Evolutionary conservation across 2,797 vertebrate species (phyloP).

Genomic region (Acanthurus tractus): DNA sequence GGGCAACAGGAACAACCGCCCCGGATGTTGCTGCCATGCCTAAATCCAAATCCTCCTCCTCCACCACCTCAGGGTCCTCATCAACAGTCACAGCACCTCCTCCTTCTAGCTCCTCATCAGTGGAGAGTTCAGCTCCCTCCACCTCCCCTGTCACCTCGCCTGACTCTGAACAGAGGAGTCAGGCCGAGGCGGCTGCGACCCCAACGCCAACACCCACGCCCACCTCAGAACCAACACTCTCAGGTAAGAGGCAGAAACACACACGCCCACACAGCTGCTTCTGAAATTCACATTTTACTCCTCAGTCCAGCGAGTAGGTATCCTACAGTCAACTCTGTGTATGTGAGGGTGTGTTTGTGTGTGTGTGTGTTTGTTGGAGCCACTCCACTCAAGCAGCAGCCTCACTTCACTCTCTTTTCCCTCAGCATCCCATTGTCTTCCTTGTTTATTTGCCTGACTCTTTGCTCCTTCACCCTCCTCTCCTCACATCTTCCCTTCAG

Average conservation of each 20-base stretch:
- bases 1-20: slow-evolving; percentile 85
- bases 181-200: slow-evolving; percentile 64
- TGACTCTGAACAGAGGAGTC: slow-evolving; percentile 88
- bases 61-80: slow-evolving; percentile 84
- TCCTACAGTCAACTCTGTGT: slow-evolving; percentile 1
- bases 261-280: no score
- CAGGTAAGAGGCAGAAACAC: slow-evolving; percentile 74
- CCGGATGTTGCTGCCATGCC: slow-evolving; percentile 54
- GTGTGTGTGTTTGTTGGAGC: slow-evolving; percentile 59
- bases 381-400: slow-evolving; percentile 74
- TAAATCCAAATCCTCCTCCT: slow-evolving; percentile 78
- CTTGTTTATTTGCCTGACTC: slow-evolving; percentile 37
- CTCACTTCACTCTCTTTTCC: slow-evolving; percentile 60
- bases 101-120: slow-evolving; percentile 85
- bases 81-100: slow-evolving; percentile 85
- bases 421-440: slow-evolving; percentile 62
- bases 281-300: slow-evolving; percentile 22
- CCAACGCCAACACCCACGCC: slow-evolving; percentile 50
- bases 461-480: slow-evolving; percentile 39
- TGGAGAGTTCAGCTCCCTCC: slow-evolving; percentile 83
- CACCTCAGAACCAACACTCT: slow-evolving; percentile 77
- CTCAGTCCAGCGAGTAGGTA: background rate
- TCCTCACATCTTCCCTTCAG: slow-evolving; percentile 55
- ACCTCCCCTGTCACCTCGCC: slow-evolving; percentile 85
- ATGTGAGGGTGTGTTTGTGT: background rate